Evolutionary conservation across 2,797 vertebrate species (phyloP).

Genomic region (Phoxinus dragarum): DNA sequence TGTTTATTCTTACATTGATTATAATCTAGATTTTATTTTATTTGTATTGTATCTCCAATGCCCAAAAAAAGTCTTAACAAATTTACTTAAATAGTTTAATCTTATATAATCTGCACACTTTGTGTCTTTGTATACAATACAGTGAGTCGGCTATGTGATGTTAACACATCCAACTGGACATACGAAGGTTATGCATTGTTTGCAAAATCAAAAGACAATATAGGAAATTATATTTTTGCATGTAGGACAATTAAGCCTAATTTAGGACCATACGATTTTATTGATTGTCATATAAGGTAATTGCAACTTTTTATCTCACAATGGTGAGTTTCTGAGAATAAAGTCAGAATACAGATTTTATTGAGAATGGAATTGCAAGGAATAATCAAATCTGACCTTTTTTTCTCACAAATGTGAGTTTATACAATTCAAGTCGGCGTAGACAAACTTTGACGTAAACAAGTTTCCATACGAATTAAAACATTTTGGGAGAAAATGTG

Average conservation of each 20-base stretch:
- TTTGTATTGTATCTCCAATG: background rate
- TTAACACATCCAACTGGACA: background rate
- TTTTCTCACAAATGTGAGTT: too few species aligned
- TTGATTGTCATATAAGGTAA: background rate
- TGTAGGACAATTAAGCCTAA: background rate
- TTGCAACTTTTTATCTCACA: too few species aligned
- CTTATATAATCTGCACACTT: background rate
- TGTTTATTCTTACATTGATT: conserved; percentile 44
- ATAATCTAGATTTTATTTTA: background rate
- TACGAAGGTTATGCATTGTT: background rate
- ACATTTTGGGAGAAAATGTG: background rate
- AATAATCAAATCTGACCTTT: too few species aligned
- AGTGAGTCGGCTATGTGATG: background rate
- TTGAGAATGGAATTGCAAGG: too few species aligned
- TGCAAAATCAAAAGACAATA: background rate
- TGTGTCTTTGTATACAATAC: conserved; percentile 5
- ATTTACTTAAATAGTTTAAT: background rate
- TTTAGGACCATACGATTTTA: background rate
- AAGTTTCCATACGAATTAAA: background rate
- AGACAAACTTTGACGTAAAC: too few species aligned
- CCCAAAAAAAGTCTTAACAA: background rate
- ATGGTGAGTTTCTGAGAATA: too few species aligned
- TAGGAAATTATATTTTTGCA: background rate
- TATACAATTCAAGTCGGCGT: too few species aligned
- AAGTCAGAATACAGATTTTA: too few species aligned